Conservation (phyloP, 2,888 invertebrate species). For the Leptogaster cylindrica region DNA sequence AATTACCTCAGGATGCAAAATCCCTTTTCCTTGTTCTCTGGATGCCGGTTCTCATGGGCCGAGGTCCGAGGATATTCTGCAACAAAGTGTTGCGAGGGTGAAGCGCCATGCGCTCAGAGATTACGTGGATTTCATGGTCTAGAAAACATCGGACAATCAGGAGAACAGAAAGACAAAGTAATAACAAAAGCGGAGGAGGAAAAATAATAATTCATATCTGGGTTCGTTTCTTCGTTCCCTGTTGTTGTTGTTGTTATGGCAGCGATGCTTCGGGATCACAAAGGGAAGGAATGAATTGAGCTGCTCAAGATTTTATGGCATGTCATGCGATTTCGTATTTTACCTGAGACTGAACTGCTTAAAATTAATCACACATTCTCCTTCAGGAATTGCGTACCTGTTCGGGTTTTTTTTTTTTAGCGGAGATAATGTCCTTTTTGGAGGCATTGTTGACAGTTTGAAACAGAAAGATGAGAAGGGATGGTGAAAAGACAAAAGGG, state of each 20-base stretch:
- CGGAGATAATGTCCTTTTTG: slow-evolving; percentile 16
- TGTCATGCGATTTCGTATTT: slow-evolving; percentile 15
- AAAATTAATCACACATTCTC: slow-evolving; percentile 19
- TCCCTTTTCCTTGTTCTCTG: slow-evolving; percentile 26
- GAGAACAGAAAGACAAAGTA: slow-evolving; percentile 2
- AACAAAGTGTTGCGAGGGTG: slow-evolving; percentile 2
- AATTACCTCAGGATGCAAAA: slow-evolving; percentile 44
- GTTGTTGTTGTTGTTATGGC: slow-evolving; percentile 30
- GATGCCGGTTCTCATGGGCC: background rate
- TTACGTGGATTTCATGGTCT: slow-evolving; percentile 47
- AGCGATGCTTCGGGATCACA: slow-evolving; percentile 12
- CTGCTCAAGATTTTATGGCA: slow-evolving; percentile 27
- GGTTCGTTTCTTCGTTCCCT: background rate
- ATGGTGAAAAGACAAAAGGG: slow-evolving; percentile 13
- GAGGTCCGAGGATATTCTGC: background rate
- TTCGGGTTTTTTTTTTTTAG: too few species aligned
- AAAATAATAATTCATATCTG: slow-evolving; percentile 31
- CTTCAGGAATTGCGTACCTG: slow-evolving; percentile 8
- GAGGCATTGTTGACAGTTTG: slow-evolving; percentile 27
- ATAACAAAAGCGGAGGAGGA: slow-evolving; percentile 11
- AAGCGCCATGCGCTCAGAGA: slow-evolving; percentile 47
- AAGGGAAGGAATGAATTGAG: slow-evolving; percentile 15
- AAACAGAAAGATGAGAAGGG: slow-evolving; percentile 31
- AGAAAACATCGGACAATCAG: slow-evolving; percentile 40
- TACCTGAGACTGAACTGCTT: background rate